Conservation (phyloP, 2,888 invertebrate species). For the Lithodes maja region DNA sequence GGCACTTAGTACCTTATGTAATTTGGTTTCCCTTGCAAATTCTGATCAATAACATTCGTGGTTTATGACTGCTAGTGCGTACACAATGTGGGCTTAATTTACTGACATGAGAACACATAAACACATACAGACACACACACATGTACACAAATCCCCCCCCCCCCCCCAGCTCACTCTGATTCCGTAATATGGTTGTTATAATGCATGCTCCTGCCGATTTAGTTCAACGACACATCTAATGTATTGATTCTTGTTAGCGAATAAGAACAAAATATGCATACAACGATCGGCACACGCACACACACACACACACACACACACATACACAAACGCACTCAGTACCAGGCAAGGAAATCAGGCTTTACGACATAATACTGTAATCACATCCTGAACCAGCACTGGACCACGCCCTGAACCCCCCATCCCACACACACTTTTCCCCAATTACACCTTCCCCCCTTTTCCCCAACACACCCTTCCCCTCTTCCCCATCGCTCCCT, state of each 20-base stretch:
- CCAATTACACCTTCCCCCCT: not conserved
- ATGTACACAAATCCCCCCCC: not conserved
- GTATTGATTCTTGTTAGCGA: too few species aligned
- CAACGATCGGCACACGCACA: not conserved
- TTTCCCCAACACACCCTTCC: not conserved
- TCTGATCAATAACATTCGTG: too few species aligned
- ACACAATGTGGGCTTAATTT: too few species aligned
- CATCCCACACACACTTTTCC: not conserved
- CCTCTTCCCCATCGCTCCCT: not conserved
- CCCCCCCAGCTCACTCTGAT: not conserved
- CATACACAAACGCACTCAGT: not conserved
- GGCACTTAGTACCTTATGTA: too few species aligned
- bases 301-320: constrained; percentile 22
- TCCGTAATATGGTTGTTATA: not conserved
- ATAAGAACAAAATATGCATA: too few species aligned
- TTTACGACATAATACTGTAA: constrained; percentile 20
- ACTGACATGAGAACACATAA: not conserved
- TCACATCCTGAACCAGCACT: constrained; percentile 20
- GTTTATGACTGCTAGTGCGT: too few species aligned
- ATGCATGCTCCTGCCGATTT: not conserved
- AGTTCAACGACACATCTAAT: too few species aligned
- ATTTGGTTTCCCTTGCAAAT: too few species aligned
- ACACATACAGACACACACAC: not conserved
- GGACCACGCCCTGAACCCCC: constrained; percentile 2
- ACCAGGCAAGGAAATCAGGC: not conserved